phyloP scores from a whole-genome alignment of 37 sponge, comb jelly and placozoan genomes.

The Hormiphora californensis region DNA sequence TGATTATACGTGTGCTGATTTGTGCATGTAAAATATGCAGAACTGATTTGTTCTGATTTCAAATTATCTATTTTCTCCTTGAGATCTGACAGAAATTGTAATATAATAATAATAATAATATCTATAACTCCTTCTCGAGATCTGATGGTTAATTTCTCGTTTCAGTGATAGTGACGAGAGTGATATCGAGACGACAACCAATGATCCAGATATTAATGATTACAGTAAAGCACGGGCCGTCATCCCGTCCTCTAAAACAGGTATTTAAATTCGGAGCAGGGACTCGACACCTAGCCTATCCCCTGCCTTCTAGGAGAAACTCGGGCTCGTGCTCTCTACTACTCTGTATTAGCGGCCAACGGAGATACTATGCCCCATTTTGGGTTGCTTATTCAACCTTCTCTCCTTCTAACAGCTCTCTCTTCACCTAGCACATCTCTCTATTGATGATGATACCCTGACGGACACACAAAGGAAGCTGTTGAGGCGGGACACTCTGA shows the following conservation, averaged over 20 bases:
- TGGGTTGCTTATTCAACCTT: neutral
- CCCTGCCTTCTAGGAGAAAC: no score
- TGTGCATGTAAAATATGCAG: no score
- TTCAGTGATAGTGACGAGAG: constrained; percentile 44
- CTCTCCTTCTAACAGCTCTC: no score
- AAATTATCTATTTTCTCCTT: no score
- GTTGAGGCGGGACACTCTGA: constrained; percentile 21
- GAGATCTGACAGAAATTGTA: no score
- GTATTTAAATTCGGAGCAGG: neutral
- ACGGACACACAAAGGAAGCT: constrained; percentile 45
- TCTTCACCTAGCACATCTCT: constrained; percentile 28
- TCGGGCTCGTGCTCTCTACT: neutral
- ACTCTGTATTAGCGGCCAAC: neutral
- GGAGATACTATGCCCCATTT: neutral
- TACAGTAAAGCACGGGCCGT: constrained; percentile 49
- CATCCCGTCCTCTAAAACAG: constrained; percentile 25
- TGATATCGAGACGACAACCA: no score
- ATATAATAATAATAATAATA: no score
- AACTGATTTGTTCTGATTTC: no score
- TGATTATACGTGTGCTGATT: no score
- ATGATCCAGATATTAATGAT: constrained; percentile 37
- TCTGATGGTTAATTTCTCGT: no score
- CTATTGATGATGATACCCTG: constrained; percentile 34
- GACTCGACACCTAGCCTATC: no score
- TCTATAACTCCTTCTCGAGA: no score